Evolutionary conservation across 2,113 vertebrate genomes (phyloP), one percentile per base, ranked within the genome.

Genomic region (Trogon surrucura): DNA sequence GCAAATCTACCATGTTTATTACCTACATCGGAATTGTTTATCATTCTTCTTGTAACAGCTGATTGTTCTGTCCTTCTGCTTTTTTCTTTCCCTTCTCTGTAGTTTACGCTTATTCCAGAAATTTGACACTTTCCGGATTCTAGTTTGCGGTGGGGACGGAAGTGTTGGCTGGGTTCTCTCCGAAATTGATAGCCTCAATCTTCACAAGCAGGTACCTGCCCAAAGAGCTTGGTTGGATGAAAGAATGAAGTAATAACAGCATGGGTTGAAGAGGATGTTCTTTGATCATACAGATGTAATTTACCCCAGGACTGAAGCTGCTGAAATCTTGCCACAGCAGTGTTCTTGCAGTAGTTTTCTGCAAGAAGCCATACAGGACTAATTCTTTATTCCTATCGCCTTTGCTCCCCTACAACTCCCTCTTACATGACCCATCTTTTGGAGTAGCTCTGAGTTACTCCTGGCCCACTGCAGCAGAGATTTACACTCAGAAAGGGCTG

Each of bases 131-230:
- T 99, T 99, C 97, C 98, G 99, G 92, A 99, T 99, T 96, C 97
- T 99, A 82, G 99, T 99, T 71, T 99, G 99, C 60, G 99, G 99
- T 54, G 99, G 99, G 36, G 99, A 99, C 6, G 99, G 99, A 92
- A 99, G 99, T 36, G 99, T 99, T 20, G 99, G 99, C 80, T 99
- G 99, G 99, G 99, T 99, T 57, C 98, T 99, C 71, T 99, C 99
- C 5, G 99, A 99, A 98, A 99, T 99, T 1, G 99, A 99, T 53
- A 97, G 98, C 54, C 98, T 99, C 75, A 99, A 97, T 62, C 98
- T 99, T 73, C 99, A 99, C 97, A 99, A 99, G 95, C 99, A 99
- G 99, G 99, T 99, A 96, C 44, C 29, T 90, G 73, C 47, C 84
- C 36, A 23, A 16, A 12, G 30, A 60, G 30, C 81, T 72, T 89